Conservation (phyloP, 2,888 invertebrate species). For the Dolomedes plantarius region DNA sequence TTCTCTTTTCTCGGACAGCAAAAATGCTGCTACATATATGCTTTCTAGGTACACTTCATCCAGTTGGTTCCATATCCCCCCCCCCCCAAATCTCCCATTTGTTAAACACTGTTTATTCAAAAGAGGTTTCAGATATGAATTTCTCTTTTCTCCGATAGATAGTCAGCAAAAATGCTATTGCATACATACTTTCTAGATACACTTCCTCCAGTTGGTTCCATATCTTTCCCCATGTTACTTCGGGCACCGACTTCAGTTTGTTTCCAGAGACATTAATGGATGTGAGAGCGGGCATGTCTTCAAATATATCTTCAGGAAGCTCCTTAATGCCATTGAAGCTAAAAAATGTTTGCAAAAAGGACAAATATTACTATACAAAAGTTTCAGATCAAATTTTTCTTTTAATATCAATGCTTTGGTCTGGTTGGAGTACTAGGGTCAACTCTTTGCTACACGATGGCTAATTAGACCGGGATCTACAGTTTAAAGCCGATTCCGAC, state of each 20-base stretch:
- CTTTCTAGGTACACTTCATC: constrained; percentile 55
- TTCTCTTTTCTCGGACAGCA: too few species aligned
- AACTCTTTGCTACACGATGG: too few species aligned
- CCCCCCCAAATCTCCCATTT: too few species aligned
- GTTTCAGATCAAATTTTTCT: too few species aligned
- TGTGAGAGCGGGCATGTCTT: constrained; percentile 36
- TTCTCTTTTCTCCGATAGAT: too few species aligned
- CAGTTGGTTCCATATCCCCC: constrained; percentile 51
- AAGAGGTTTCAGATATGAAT: too few species aligned
- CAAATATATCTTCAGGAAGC: constrained; percentile 54
- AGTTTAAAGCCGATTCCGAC: too few species aligned
- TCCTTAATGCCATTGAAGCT: constrained; percentile 47
- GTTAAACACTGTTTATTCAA: too few species aligned
- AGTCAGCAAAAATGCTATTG: not conserved
- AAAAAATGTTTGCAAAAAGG: not conserved
- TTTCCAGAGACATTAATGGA: constrained; percentile 44
- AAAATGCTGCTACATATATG: constrained; percentile 9
- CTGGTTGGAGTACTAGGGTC: too few species aligned
- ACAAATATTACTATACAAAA: not conserved
- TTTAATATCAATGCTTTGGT: too few species aligned
- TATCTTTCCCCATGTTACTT: constrained; percentile 38
- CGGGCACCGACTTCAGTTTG: constrained; percentile 34
- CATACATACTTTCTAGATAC: constrained; percentile 45
- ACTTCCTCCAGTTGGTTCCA: constrained; percentile 57
- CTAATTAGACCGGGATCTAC: too few species aligned